Evolutionary conservation across 1,140 invertebrate species (phyloP), one percentile per base, ranked within the genome.

Genomic region (Bombus pyrosoma): DNA sequence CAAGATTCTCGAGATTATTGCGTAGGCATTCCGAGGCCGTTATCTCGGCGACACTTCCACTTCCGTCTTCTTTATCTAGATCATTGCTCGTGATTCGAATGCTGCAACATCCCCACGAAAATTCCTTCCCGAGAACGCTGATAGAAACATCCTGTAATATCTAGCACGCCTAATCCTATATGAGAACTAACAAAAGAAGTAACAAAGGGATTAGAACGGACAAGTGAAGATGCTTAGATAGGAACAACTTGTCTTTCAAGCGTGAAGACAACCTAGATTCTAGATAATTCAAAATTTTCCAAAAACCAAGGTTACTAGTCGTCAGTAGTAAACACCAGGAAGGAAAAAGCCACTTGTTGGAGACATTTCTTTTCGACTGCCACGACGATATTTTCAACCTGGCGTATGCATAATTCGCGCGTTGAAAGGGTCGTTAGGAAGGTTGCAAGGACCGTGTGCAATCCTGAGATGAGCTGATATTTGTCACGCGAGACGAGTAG

Each of bases 1-100:
- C 47, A 53, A 53, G 47, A 53, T 53, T 53, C 47, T 22, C 47
- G 47, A 53, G 47, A 53, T 53, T 53, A 72, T 37, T 47, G 59
- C 37, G 22, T 39, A 47, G 83, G 43, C 73, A 68, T 68, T 25
- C 75, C 82, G 78, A 71, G 66, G 82, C n/a, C 73, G 59, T 37
- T 76, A 76, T 83, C 72, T 39, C 62, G 64, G 72, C 69, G 5
- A 25, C 37, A 86, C 64, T 28, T n/a, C 41, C 32, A 34, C 57
- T 89, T 77, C 68, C 78, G 79, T 82, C 68, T 77, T 66, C 47
- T 69, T 39, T 32, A 41, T 64, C 79, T 59, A 64, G 69, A 78
- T 37, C 43, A 25, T 43, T 15, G 43, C 37, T 43, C 66, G 68
- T 22, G 25, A 53, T 37, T 9, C 64, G 28, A 69, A 34, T 74